A percentile compares a stretch with the other conserved stretches of the same genome.
These are phyloP conservation scores for Tetheella fluctuosa DNA, from an alignment of 2,888 invertebrate genomes.

Conservation along the genomic window DNA sequence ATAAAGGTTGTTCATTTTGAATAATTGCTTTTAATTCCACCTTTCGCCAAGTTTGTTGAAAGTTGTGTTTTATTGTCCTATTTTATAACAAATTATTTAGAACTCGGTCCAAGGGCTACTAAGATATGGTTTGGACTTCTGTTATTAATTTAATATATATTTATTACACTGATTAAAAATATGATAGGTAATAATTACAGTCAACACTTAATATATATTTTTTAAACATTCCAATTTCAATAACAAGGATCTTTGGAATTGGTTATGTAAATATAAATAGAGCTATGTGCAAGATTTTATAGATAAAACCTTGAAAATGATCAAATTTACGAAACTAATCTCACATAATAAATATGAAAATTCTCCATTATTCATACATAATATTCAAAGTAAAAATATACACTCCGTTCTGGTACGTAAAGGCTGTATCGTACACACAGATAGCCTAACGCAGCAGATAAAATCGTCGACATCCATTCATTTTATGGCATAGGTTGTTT, in stretches of 20 bases:
- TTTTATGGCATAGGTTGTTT: too few species aligned
- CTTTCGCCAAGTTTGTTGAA: conserved; percentile 9
- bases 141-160: neutral
- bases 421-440: neutral
- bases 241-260: too few species aligned
- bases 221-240: too few species aligned
- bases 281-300: too few species aligned
- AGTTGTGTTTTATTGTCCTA: conserved; percentile 4
- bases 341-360: neutral
- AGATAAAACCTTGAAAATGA: too few species aligned
- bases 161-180: neutral
- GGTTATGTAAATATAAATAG: too few species aligned
- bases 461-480: too few species aligned
- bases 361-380: neutral
- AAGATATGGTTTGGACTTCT: neutral
- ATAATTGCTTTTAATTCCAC: conserved; percentile 10
- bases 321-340: neutral
- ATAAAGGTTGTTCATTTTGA: conserved; percentile 8
- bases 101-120: neutral
- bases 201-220: too few species aligned
- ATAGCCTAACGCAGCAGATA: too few species aligned
- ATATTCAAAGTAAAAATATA: neutral
- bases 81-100: neutral
- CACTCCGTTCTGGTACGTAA: neutral
- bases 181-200: too few species aligned